Evolutionary conservation across 2,113 vertebrate species (phyloP).

Genomic region (Neoarius graeffei): DNA sequence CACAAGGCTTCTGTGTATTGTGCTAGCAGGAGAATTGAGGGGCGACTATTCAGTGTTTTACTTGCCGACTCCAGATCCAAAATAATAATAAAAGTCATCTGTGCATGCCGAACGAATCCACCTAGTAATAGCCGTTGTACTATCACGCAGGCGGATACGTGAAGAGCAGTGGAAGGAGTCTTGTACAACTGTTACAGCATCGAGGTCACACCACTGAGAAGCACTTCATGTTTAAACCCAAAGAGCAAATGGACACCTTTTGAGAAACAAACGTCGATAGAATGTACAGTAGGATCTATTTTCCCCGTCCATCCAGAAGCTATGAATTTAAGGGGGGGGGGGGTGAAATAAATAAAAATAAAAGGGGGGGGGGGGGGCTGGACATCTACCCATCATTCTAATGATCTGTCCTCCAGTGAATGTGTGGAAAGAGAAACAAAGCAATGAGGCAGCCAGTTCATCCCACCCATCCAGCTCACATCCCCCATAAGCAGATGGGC

Average conservation of each 20-base stretch:
- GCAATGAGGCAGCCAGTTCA: background rate
- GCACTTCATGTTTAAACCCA: background rate
- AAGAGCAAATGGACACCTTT: background rate
- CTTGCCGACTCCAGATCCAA: background rate
- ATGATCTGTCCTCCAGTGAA: background rate
- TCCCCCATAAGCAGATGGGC: slow-evolving; percentile 7
- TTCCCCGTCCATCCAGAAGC: background rate
- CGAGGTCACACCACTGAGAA: background rate
- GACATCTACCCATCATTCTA: too few relatives aligned
- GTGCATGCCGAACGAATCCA: background rate
- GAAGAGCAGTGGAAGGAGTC: background rate
- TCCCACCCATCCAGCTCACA: slow-evolving; percentile 15
- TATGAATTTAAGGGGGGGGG: background rate
- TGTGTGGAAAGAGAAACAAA: background rate
- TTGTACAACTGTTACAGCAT: background rate
- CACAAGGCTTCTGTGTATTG: background rate
- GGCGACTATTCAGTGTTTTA: background rate
- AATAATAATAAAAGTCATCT: background rate
- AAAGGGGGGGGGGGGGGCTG: background rate
- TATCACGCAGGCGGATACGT: background rate
- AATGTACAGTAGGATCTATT: background rate
- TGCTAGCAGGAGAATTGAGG: background rate
- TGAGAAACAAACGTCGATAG: too few relatives aligned
- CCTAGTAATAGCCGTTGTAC: background rate
- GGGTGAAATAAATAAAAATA: too few relatives aligned